These are phyloP conservation scores for Caenorhabditis auriculariae DNA, from an alignment of 2,888 invertebrate genomes.

Conservation along the genomic window DNA sequence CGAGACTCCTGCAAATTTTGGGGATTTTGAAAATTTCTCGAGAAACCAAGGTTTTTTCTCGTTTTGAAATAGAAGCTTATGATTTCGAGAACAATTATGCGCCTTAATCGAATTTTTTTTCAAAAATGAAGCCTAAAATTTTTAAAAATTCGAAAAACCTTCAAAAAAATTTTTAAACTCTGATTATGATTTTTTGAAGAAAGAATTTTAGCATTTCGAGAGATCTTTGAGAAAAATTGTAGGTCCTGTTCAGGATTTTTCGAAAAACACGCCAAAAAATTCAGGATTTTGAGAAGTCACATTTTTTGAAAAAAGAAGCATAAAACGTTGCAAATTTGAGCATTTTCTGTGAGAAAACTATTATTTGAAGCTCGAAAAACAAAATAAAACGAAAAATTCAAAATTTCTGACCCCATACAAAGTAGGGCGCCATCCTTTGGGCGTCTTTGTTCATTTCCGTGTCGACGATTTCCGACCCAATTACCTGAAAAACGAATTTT, in stretches of 20 bases:
- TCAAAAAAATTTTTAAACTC: too few species aligned
- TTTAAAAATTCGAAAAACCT: background rate
- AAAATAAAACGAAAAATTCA: slow-evolving; percentile 4
- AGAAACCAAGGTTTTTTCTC: too few species aligned
- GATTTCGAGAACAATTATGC: background rate
- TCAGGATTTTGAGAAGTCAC: background rate
- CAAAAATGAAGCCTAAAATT: background rate
- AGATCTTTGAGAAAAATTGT: too few species aligned
- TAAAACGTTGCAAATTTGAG: too few species aligned
- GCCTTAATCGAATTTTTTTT: background rate
- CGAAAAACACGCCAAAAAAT: background rate
- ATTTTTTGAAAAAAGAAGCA: background rate
- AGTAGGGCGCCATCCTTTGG: slow-evolving; percentile 55
- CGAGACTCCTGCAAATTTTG: slow-evolving; percentile 33
- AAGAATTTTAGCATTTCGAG: too few species aligned
- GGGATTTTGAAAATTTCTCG: background rate
- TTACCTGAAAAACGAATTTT: slow-evolving; percentile 37
- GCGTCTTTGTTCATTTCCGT: slow-evolving; percentile 62
- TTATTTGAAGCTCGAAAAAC: background rate
- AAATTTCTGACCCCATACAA: slow-evolving; percentile 36
- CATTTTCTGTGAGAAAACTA: too few species aligned
- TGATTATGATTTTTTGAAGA: too few species aligned
- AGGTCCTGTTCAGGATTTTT: background rate
- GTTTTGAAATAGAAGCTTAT: background rate
- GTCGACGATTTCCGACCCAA: slow-evolving; percentile 62